Base-by-base conservation (phyloP, 1,140 invertebrate genomes). In the Nephotettix cincticeps region DNA sequence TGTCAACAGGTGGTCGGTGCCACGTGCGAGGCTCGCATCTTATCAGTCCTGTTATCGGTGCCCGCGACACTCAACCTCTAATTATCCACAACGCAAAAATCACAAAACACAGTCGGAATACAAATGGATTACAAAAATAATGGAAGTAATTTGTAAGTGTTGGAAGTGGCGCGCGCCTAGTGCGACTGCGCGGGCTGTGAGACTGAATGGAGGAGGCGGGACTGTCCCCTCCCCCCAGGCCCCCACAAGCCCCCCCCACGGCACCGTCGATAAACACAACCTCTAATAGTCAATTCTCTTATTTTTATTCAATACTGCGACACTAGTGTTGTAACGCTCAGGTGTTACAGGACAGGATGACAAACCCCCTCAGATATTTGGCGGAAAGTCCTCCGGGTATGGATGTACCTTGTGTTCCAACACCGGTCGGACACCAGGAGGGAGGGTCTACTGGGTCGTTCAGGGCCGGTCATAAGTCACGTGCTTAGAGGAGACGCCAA, bases 71-170 rank as follows among this genome's bases (percentile, higher is more conserved):
- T 23, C 17, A 4, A n/a, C 40, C 40, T n/a, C 4, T 61, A 61
- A 61, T 61, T 61, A 61, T 6, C 56, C 56, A 27, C 56, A 25
- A 61, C 56, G 23, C 25, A 61, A 61, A 61, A 61, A 61, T 61
- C 56, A 61, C 56, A 61, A 61, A 27, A 61, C 56, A 61, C 56
- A 61, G 56, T 21, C 56, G 23, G 56, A 61, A 61, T 61, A 61
- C 56, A 61, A 61, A 61, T 61, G 56, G 56, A 61, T 61, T 61
- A 61, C 56, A 61, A 61, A 61, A 61, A 28, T 61, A 61, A 61
- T 61, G 56, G 56, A 61, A 61, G 56, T 61, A 61, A 61, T 61
- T 61, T 61, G 56, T 61, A 61, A 61, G 56, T 61, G 56, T 27
- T 2, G 6, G 25, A 27, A 61, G 56, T 61, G 56, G 56, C 56